Evolutionary conservation across 2,113 vertebrate species (phyloP).

Genomic region (Chaenogobius annularis): DNA sequence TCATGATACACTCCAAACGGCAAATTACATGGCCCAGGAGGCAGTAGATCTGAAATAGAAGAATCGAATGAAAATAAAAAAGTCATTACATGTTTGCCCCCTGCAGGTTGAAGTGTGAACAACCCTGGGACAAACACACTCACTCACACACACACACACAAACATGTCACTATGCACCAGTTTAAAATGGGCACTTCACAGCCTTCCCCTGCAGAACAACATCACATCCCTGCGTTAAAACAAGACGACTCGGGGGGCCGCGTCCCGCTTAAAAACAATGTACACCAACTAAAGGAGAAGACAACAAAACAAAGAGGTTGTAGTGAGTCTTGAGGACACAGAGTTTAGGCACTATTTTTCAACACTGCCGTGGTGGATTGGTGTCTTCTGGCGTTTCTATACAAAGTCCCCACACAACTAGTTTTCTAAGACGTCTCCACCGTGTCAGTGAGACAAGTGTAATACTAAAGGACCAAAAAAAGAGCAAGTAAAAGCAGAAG

Average conservation of each 20-base stretch:
- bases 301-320: slow-evolving; percentile 13
- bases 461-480: slow-evolving; percentile 26
- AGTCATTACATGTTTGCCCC: slow-evolving; percentile 8
- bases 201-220: slow-evolving; percentile 47
- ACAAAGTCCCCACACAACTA: slow-evolving; percentile 36
- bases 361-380: slow-evolving; percentile 35
- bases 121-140: slow-evolving; percentile 53
- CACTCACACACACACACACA: slow-evolving; percentile 12
- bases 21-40: slow-evolving; percentile 13
- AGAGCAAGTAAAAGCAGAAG: slow-evolving; percentile 28
- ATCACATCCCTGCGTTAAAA: slow-evolving; percentile 29
- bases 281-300: slow-evolving; percentile 16
- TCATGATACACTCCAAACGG: neutral
- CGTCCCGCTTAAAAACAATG: slow-evolving; percentile 24
- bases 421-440: slow-evolving; percentile 19
- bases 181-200: slow-evolving; percentile 62
- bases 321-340: slow-evolving; percentile 32
- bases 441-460: slow-evolving; percentile 1
- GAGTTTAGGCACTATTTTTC: slow-evolving; percentile 38
- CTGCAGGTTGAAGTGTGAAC: slow-evolving; percentile 20
- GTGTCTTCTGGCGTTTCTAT: slow-evolving; percentile 23
- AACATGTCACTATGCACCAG: slow-evolving; percentile 48
- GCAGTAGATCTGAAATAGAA: neutral
- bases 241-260: slow-evolving; percentile 10
- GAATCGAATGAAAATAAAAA: slow-evolving; percentile 7